Base-by-base conservation (phyloP, 2,888 invertebrate species). In the Meiosimyza platycephala region DNA sequence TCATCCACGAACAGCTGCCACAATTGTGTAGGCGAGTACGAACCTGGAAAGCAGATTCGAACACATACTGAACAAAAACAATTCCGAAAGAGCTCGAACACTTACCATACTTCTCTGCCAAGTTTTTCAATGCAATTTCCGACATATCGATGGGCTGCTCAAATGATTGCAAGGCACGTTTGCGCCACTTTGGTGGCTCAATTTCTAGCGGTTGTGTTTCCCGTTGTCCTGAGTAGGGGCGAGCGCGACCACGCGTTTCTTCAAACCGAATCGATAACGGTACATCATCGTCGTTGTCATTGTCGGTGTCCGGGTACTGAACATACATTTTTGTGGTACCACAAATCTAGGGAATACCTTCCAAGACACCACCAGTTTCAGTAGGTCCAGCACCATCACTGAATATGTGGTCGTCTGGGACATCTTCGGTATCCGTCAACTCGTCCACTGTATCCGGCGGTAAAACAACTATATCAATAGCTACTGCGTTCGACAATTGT, bases 401-500 rank as follows among this genome's bases (percentile, higher is more conserved):
- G 47, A 64, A 64, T 48, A 47, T 65, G 6, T 65, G 51, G 52
- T 65, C 51, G 28, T 28, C 54, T 51, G 65, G 33, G 65, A 65
- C 52, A 65, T 65, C 33, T 65, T 51, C 33, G 9, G 28, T 59
- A 59, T 59, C 28, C 59, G 33, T 59, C 65, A 65, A n/a, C 12
- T 7, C 15, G 52, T 65, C 28, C 22, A 52, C 52, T 4, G n/a
- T 28, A 16, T 57, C 16, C 50, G 65, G 52, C 15, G 65, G 65
- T 22, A 65, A 51, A 52, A 65, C 48, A 51, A 50, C 51, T 2
- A 52, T 50, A 51, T 28, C 65, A 50, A 65, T 65, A 15, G 52
- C 52, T 16, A 65, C 51, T 50, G 52, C 65, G 52, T 65, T 65
- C 65, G 18, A 65, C 51, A 18, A 16, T 51, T 65, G 65, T 16